Base-by-base conservation (phyloP, 2,113 vertebrate species). In the Anolis carolinensis region DNA sequence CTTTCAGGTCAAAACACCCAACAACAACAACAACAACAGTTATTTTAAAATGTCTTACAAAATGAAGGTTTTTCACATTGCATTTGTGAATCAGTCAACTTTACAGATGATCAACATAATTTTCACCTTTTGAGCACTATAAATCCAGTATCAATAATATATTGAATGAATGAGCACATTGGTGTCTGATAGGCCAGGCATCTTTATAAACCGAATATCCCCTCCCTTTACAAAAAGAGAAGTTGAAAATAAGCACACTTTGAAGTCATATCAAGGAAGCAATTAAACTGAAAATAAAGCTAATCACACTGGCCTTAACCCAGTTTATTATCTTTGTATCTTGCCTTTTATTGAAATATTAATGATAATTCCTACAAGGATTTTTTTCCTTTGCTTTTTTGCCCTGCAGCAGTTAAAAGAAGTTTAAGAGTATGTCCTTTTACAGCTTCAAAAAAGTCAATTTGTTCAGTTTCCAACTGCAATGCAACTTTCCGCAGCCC, bases 261-360 rank as follows among this genome's bases (percentile, higher is more conserved):
- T 77, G 55, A 90, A 89, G 90, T 91, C 63, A 48, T 82, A 74
- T 48, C 52, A 82, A 88, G 59, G 86, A 86, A 71, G n/a, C 9
- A 8, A 74, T 89, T 88, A 89, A 91, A 81, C 36, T 79, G 79
- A 79, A 86, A 87, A 84, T 86, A 83, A 89, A 92, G 59, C 18
- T 23, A 85, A 88, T 82, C 7, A 82, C 27, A 2, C 73, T 90
- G 78, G 23, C 20, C 55, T 9, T 86, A 92, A 48, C 32, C 55
- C 71, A 91, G 1, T 27, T 80, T 80, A n/a, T 83, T 86, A n/a
- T 20, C 63, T 65, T 63, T 0, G 0, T 62, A 48, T 73, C 44
- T 73, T 79, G 39, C 36, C 65, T 3, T 87, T 85, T 89, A 90
- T 63, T 89, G 91, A 71, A 81, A 92, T 82, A 44, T 85, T 85